A percentile compares a stretch with the other conserved stretches of the same genome.
Conservation (phyloP, 2,113 vertebrate species). For the Planiliza haematocheilus region DNA sequence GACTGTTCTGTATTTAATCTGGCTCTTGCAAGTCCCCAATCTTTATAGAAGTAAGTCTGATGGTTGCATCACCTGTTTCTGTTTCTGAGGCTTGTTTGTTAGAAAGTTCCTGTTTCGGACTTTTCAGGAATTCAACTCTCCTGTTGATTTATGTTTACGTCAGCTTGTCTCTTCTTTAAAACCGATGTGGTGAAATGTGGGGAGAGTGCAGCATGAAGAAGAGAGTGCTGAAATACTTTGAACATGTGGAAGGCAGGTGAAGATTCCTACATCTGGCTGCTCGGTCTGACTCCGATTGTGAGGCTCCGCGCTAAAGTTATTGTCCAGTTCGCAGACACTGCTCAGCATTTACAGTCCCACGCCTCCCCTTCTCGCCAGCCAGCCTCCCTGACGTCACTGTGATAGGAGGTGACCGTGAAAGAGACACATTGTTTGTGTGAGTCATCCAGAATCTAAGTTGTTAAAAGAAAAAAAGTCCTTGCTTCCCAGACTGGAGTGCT, state of each 20-base stretch:
- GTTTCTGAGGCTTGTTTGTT: too few relatives aligned
- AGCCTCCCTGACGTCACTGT: conserved; percentile 25
- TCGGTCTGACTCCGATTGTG: neutral
- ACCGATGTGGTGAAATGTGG: too few relatives aligned
- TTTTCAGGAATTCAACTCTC: too few relatives aligned
- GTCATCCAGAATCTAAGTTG: conserved; percentile 41
- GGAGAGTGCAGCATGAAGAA: neutral
- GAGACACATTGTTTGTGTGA: conserved; percentile 51
- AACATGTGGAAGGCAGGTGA: conserved; percentile 19
- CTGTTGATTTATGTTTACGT: too few relatives aligned
- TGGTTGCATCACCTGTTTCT: too few relatives aligned
- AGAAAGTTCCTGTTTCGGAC: too few relatives aligned
- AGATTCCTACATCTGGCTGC: neutral
- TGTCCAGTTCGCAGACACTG: neutral
- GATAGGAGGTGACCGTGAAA: conserved; percentile 27
- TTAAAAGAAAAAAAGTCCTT: conserved; percentile 14
- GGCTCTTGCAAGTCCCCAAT: neutral
- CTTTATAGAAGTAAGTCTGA: too few relatives aligned
- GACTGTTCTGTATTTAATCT: neutral
- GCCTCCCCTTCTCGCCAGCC: neutral
- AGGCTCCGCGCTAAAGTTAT: neutral
- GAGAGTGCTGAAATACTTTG: neutral
- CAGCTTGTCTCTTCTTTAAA: too few relatives aligned
- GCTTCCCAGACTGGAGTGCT: conserved; percentile 18
- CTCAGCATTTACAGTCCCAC: conserved; percentile 19